Evolutionary conservation across 2,888 invertebrate genomes (phyloP), one percentile per base, ranked within the genome.

Genomic region (Agrochola lychnidis): DNA sequence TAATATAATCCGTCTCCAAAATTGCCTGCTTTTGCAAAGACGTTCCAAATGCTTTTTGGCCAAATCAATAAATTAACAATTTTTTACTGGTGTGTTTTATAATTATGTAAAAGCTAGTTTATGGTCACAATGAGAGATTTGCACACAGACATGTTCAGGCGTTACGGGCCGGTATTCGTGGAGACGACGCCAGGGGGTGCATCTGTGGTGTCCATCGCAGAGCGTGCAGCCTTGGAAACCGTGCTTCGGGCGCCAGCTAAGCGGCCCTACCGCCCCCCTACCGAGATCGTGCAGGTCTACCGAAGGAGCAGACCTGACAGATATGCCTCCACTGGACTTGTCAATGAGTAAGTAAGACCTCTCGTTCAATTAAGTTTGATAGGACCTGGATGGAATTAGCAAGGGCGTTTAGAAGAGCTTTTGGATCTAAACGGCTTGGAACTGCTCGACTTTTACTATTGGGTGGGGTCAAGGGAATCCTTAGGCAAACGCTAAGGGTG

Each of bases 251-350:
- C 97, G 80, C 97, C 97, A 19, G 98, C 98, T 82, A 98, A 97
- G 91, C 98, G 97, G 89, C 98, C 98, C 0, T 97, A 98, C 89
- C 97, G 99, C 30, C 99, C 99, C 19, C 98, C 98, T 53, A 98
- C 98, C 2, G 98, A 98, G 94, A 98, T 98, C 85, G 97, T 98
- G 42, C 97, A 98, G 68, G 97, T 97, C 88, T 99, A 99, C 94
- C 96, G 99, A 51, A 97, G 95, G 73, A 97, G 97, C 63, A 96
- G 98, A 30, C 98, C 98, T 0, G 99, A 99, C 90, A 97, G 98
- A 92, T 99, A 98, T 93, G 97, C 98, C 51, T 98, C 98, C 84
- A 97, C 98, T 42, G 99, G 99, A 85, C 97, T 99, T 70, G 98
- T 98, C 51, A 98, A 98, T 93, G 98, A 98, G 98, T 98, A 96